Conservation (phyloP, 1,140 invertebrate genomes). For the Formica selysi region DNA sequence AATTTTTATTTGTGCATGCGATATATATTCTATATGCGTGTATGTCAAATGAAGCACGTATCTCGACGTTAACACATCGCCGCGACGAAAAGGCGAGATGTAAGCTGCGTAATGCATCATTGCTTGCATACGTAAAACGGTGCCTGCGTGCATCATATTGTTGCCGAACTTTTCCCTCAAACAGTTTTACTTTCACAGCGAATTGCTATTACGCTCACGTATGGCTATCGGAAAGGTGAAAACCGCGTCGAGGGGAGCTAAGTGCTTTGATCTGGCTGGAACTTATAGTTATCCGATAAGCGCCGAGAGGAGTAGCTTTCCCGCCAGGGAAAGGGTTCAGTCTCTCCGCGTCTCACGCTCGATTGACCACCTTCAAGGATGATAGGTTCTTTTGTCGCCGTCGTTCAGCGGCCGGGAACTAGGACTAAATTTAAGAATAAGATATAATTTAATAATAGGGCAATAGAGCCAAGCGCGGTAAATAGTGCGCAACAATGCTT, state of each 20-base stretch:
- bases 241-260: conserved; percentile 9
- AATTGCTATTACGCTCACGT: conserved; percentile 60
- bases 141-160: not conserved
- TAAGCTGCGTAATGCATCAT: conserved; percentile 50
- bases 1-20: not conserved
- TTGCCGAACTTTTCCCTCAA: conserved; percentile 34
- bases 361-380: conserved; percentile 71
- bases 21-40: not conserved
- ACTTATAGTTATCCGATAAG: conserved; percentile 77
- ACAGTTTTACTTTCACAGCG: conserved; percentile 33
- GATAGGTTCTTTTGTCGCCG: conserved; percentile 68
- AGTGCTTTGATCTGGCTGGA: conserved; percentile 69
- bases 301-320: conserved; percentile 36
- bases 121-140: conserved; percentile 22
- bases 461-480: no score
- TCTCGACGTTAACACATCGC: conserved; percentile 18
- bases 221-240: conserved; percentile 5
- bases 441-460: no score
- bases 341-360: conserved; percentile 69
- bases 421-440: conserved; percentile 70
- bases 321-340: conserved; percentile 58
- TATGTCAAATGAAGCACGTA: not conserved
- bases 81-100: not conserved
- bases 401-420: conserved; percentile 40
- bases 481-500: no score